Evolutionary conservation across 2,888 invertebrate genomes (phyloP), one percentile per base, ranked within the genome.

Genomic region (Euproctis similis): DNA sequence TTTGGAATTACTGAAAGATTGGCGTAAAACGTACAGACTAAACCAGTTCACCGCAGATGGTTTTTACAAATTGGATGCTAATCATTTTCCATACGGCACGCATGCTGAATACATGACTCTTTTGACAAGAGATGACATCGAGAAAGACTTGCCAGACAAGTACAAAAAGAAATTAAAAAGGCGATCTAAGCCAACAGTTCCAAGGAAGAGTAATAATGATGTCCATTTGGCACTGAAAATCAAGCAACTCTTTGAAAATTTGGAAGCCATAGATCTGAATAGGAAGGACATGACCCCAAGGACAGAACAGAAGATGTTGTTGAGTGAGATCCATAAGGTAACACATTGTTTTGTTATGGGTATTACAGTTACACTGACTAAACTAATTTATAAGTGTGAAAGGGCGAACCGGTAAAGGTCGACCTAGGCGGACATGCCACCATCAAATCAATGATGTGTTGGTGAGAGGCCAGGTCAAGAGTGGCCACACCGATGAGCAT

Each of bases 271-370:
- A 2, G 76, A 82, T 43, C 44, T 78, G 39, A 74, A 74, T 34
- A 65, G 60, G 11, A 65, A 65, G 0, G 57, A 59, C 1, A 68
- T 81, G 65, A 77, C 87, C 8, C 87, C 88, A 0, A 69, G 85
- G 31, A 73, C 82, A 0, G 86, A 88, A 44, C 87, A 88, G 51
- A 82, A 78, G 44, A 62, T 81, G 25, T 64, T 88, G 4, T 53
- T 85, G 34, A 74, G 70, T 36, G 88, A 89, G 59, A 89, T 90
- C 46, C 82, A 87, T 46, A 87, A 87, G 82, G 89, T 89, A 21
- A 29, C n/a, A n/a, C n/a, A n/a, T n/a, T n/a, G n/a, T n/a, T n/a
- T n/a, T n/a, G n/a, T n/a, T n/a, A n/a, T n/a, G n/a, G n/a, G n/a
- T n/a, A n/a, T n/a, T n/a, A n/a, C n/a, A n/a, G n/a, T n/a, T n/a